Conservation (phyloP, 64 coral and sea anemone species). For the Montipora cactus region DNA sequence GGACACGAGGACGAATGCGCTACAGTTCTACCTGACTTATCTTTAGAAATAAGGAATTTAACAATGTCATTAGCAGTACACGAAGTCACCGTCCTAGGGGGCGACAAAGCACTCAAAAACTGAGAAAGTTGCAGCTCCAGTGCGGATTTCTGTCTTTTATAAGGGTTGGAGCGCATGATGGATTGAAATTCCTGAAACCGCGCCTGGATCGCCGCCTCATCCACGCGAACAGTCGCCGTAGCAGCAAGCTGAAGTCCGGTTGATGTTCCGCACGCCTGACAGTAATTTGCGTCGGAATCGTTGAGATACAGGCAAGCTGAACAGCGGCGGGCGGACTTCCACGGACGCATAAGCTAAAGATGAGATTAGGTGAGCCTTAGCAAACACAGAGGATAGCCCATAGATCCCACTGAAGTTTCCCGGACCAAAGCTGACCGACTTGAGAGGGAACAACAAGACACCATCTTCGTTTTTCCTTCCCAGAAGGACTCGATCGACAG, state of each 20-base stretch:
- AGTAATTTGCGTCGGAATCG: background rate
- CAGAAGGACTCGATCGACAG: background rate
- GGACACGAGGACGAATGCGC: background rate
- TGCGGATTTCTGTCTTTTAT: background rate
- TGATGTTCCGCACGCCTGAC: too few species aligned
- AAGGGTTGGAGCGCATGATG: background rate
- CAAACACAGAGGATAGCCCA: slow-evolving; percentile 14
- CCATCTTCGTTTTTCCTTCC: too few species aligned
- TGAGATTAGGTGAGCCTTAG: background rate
- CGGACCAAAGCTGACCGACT: background rate
- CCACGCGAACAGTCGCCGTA: background rate
- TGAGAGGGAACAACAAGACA: too few species aligned
- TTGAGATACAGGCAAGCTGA: slow-evolving; percentile 3
- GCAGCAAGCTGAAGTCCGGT: background rate
- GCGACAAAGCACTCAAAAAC: background rate
- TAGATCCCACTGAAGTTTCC: background rate
- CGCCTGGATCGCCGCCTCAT: background rate
- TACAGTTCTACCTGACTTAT: background rate
- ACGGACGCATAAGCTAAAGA: background rate
- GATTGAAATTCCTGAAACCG: background rate
- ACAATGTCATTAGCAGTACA: background rate
- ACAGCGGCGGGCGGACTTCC: slow-evolving; percentile 6
- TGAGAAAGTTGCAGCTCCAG: background rate
- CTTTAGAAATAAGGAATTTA: background rate
- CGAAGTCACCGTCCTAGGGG: background rate